Evolutionary conservation across 2,888 invertebrate species (phyloP).

Genomic region (Candidula unifasciata): DNA sequence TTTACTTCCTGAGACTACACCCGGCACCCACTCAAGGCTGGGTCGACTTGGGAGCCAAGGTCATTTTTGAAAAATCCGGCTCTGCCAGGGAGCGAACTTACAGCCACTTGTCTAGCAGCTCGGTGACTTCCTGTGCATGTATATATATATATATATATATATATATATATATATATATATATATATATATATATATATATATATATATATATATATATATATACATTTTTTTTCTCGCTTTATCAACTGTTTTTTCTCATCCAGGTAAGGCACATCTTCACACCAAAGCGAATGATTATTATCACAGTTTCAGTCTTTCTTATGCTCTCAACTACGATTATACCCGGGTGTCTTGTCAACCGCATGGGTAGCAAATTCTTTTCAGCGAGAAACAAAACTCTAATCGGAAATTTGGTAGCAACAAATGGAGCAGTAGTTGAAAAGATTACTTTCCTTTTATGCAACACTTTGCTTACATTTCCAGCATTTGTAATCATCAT

Average conservation of each 20-base stretch:
- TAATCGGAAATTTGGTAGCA: neutral
- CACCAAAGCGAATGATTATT: neutral
- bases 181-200: too few species aligned
- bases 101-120: too few species aligned
- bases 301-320: neutral
- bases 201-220: too few species aligned
- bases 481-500: neutral
- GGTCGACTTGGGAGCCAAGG: too few species aligned
- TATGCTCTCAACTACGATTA: neutral
- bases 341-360: neutral
- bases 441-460: neutral
- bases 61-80: too few species aligned
- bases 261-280: neutral
- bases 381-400: slow-evolving; percentile 1
- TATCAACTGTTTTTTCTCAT: neutral
- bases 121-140: too few species aligned
- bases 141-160: too few species aligned
- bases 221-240: too few species aligned
- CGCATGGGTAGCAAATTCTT: neutral
- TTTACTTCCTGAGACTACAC: too few species aligned
- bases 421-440: neutral
- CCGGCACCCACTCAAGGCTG: too few species aligned
- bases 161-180: too few species aligned
- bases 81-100: too few species aligned
- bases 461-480: neutral